Base-by-base conservation (phyloP, 2,113 vertebrate species). In the Dasyprocta punctata region DNA sequence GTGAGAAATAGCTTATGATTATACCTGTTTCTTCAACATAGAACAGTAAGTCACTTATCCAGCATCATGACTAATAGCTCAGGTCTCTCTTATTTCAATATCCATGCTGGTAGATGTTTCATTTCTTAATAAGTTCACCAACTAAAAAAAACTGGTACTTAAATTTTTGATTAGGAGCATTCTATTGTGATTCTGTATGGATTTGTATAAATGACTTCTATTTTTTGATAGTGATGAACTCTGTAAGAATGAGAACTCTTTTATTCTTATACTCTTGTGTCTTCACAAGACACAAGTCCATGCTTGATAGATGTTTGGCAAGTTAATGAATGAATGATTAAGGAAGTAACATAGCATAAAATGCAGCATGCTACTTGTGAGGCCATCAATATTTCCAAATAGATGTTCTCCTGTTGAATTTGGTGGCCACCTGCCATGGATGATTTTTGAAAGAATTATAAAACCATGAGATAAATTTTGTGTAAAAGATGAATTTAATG, bases 51-150 rank as follows among this genome's bases (percentile, higher is more conserved):
- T 41, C 36, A 47, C 12, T 73, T 20, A 91, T 14, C 3, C 52
- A 92, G 61, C 38, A 24, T 78, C 24, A 89, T 38, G 52, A 49
- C 20, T 22, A 54, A 16, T 36, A 36, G 56, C 17, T 22, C 33
- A 81, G 8, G 28, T 90, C 63, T 49, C 3, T 95, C 44, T 93
- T 89, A 54, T 33, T 54, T 97, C 33, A 19, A 90, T 95, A 44
- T 82, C 22, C 17, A 44, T 9, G 0, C 56, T 80, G 52, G 7
- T n/a, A 67, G 20, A 81, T 54, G 84, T 56, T 83, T 94, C 78
- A 58, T 52, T 71, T 19, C 33, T 91, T 77, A 60, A 86, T 49
- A 85, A 52, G 8, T 63, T 91, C 22, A 61, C 12, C 6, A 20
- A 6, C 61, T 67, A 28, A 61, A 87, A 96, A 17, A 1, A 52